Base-by-base conservation (phyloP, 2,888 invertebrate species). In the Tinea trinotella region DNA sequence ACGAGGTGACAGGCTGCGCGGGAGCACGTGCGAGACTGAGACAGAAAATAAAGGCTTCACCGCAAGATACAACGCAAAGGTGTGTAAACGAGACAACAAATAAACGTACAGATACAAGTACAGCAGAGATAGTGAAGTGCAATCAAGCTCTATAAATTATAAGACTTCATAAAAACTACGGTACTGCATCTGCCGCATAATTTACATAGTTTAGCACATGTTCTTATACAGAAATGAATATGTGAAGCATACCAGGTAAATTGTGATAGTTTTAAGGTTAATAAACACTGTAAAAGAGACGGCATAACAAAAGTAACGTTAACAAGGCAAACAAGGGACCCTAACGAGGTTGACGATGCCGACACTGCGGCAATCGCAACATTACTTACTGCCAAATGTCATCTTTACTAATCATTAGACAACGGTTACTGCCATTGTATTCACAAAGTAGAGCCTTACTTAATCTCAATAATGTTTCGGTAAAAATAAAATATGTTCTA, bases 1-100 rank as follows among this genome's bases (percentile, higher is more conserved):
- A 64, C 68, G 58, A 62, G 71, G 72, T 71, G 76, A 75, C 76
- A 80, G 79, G 74, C 79, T 69, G 70, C 72, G 74, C 71, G 61
- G 64, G 68, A 71, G 71, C 69, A 64, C 61, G 74, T 58, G 66
- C 57, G 15, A 20, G 77, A 84, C 66, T 72, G 70, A 72, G 81
- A 84, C 62, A 68, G 66, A 62, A 58, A 56, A 62, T 60, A 65
- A 65, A 83, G 84, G 83, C 82, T 82, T 68, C 70, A 71, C 76
- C 68, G 61, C 62, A 57, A 56, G 58, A 53, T 24, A 22, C 24
- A 40, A 19, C 3, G 19, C 10, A 22, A 40, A 53, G 36, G 56
- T 54, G 82, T 66, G 75, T 61, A 71, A 84, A 69, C 58, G 76
- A 63, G 82, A 81, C 58, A 50, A 58, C 56, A 46, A 56, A 46